phyloP scores from a whole-genome alignment of 35 echinoderm and acorn worm genomes.

The Ophiothrix spiculata region DNA sequence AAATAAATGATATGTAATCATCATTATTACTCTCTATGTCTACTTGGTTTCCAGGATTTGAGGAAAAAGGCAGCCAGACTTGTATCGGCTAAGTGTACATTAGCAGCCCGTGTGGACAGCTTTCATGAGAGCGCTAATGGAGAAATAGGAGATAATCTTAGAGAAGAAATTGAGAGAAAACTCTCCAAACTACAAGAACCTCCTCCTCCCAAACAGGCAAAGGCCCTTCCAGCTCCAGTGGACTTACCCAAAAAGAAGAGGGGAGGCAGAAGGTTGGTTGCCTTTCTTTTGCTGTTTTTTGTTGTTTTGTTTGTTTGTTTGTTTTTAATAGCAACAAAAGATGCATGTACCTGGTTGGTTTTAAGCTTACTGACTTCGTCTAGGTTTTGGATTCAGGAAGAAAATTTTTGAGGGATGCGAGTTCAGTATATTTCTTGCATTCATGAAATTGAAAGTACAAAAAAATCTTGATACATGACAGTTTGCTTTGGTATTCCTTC shows the following conservation, averaged over 20 bases:
- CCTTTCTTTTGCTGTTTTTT: no score
- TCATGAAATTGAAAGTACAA: no score
- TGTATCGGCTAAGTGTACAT: slow-evolving; percentile 65
- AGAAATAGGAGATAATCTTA: slow-evolving; percentile 57
- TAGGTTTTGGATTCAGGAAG: no score
- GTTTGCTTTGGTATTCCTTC: no score
- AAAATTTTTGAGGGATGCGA: no score
- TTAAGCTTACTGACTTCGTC: no score
- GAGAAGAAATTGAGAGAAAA: slow-evolving; percentile 87
- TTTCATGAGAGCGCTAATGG: slow-evolving; percentile 81
- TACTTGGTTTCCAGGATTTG: slow-evolving; percentile 57
- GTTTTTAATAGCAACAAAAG: no score
- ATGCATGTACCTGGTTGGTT: no score
- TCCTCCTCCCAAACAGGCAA: slow-evolving; percentile 88
- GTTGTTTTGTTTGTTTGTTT: no score
- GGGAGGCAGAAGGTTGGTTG: slow-evolving; percentile 89
- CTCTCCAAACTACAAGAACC: slow-evolving; percentile 86
- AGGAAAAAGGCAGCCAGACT: slow-evolving; percentile 79
- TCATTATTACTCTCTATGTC: neutral
- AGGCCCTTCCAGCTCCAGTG: slow-evolving; percentile 81
- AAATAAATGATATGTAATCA: neutral
- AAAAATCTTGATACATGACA: no score
- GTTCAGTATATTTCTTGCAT: no score
- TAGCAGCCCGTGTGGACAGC: slow-evolving; percentile 87
- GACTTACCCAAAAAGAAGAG: slow-evolving; percentile 78